Conservation (phyloP, 2,113 vertebrate genomes). For the Deroptyus accipitrinus region DNA sequence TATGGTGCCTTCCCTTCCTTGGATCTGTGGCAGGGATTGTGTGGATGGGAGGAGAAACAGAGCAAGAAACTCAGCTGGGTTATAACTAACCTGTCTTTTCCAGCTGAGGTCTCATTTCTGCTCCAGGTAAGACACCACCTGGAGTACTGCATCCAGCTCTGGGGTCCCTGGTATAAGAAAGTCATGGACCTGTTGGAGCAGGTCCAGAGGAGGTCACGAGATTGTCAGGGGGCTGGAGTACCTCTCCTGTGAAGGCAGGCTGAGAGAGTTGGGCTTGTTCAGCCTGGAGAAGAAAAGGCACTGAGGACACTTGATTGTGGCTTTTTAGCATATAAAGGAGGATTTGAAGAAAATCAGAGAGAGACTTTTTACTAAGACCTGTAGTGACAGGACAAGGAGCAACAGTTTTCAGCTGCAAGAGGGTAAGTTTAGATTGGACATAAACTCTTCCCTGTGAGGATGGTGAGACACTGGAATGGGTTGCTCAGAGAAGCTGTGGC, state of each 20-base stretch:
- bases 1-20: neutral
- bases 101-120: neutral
- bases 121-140: neutral
- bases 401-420: neutral
- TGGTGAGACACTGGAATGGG: neutral
- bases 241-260: neutral
- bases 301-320: fast-evolving
- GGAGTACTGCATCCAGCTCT: neutral
- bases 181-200: neutral
- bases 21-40: neutral
- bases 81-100: neutral
- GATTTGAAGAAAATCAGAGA: neutral
- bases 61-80: neutral
- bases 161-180: neutral
- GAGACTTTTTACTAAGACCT: neutral
- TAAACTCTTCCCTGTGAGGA: neutral
- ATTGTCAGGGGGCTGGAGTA: neutral
- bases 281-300: neutral
- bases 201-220: neutral
- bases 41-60: neutral
- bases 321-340: neutral
- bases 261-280: neutral
- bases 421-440: neutral
- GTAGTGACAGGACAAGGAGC: neutral
- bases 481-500: neutral